Evolutionary conservation across 2,113 vertebrate species (phyloP), one percentile per base, ranked within the genome.

Genomic region (Reinhardtius hippoglossoides): DNA sequence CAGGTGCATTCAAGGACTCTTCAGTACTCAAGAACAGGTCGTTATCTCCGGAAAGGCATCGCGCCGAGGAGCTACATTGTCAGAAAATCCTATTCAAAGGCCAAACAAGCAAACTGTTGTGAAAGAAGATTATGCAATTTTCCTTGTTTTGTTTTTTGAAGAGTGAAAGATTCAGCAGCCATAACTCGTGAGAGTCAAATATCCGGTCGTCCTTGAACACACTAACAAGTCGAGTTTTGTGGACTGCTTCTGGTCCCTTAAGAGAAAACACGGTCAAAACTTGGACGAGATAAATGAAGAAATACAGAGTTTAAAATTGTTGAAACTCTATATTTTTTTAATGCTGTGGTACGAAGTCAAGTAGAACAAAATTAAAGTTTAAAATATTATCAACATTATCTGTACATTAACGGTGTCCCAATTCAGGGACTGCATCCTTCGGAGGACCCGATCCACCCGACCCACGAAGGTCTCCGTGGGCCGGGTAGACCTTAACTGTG

Each of bases 1-100:
- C 27, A 24, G 24, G 16, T 70, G 59, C 63, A 72, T 73, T 84
- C 64, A 76, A 73, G 73, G 63, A 60, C 64, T 27, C 60, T 44
- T 62, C 20, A 71, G 18, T 60, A 56, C 21, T 20, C 14, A 27
- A 18, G 23, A 63, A 66, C 35, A 70, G 44, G 21, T 26, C 26
- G 37, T 16, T 67, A 64, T 69, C 35, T 40, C 21, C 15, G 0
- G 15, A 3, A 78, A 63, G 56, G 26, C 6, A 4, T 12, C 21
- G 26, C 54, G 31, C 16, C 46, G 62, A 67, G 55, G 27, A 18
- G 44, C 9, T 59, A 21, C 35, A 54, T 9, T 50, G 44, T 74
- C 35, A 26, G 58, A 73, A 44, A 40, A 63, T 63, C 31, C 31
- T 44, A 24, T 54, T 67, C 13, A 24, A 58, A 74, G 67, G 10